Percentiles rank a stretch among this genome's conserved stretches.
phyloP scores from a whole-genome alignment of 2,113 vertebrate genomes.

The Chunga burmeisteri region DNA sequence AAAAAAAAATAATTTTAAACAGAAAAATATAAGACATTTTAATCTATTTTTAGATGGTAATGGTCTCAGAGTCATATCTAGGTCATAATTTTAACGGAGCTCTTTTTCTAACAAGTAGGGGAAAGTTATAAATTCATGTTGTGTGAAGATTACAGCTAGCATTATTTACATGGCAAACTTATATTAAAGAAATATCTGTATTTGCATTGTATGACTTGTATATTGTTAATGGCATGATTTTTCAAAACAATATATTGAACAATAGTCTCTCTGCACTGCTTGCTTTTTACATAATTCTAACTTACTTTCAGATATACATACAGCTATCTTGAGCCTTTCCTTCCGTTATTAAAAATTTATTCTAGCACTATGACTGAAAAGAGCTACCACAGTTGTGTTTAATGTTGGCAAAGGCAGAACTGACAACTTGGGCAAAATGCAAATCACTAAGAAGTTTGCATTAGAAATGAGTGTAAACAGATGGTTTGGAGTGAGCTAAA shows the following conservation, averaged over 20 bases:
- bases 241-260: neutral
- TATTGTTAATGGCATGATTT: neutral
- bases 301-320: neutral
- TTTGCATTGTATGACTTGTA: neutral
- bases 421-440: conserved; percentile 65
- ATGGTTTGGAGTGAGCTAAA: conserved; percentile 61
- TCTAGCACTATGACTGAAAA: neutral
- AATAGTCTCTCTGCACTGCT: neutral
- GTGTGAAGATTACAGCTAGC: neutral
- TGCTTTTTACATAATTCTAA: neutral
- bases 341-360: neutral
- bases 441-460: conserved; percentile 53
- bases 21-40: neutral
- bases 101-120: neutral
- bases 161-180: neutral
- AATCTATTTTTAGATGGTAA: neutral
- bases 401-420: conserved; percentile 50
- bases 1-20: neutral
- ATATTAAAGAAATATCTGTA: neutral
- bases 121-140: neutral
- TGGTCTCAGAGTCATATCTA: neutral
- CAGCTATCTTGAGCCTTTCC: neutral
- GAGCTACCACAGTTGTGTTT: conserved; percentile 40
- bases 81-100: neutral
- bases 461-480: conserved; percentile 68